phyloP scores from a whole-genome alignment of 2,797 vertebrate species.

The Chelonia mydas region DNA sequence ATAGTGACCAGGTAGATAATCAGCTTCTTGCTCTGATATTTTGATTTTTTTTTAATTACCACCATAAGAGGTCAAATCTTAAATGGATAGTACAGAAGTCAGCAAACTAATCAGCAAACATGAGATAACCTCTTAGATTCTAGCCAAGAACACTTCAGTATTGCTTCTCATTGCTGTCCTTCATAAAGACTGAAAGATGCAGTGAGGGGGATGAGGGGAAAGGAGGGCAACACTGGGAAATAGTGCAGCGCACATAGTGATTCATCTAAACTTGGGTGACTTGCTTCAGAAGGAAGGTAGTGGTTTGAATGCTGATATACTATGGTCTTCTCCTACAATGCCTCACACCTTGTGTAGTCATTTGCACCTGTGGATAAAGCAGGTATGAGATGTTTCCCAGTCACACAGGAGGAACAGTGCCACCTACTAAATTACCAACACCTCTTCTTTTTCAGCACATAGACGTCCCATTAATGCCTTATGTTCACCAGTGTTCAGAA shows the following conservation, averaged over 20 bases:
- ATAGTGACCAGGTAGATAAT: not conserved
- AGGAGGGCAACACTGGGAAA: rapidly evolving
- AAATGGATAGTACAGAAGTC: not conserved
- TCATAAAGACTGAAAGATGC: not conserved
- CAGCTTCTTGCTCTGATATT: not conserved
- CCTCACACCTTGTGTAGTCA: not conserved
- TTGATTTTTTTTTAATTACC: not conserved
- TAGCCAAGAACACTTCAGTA: not conserved
- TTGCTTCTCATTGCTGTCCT: rapidly evolving
- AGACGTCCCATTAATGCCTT: not conserved
- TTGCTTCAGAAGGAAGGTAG: not conserved
- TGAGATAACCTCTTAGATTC: not conserved
- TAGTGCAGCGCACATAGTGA: not conserved
- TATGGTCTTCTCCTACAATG: not conserved
- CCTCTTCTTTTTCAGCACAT: not conserved
- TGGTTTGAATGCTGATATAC: not conserved
- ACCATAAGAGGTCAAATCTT: not conserved
- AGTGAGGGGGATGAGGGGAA: not conserved
- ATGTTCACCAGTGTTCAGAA: not conserved
- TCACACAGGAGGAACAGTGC: not conserved
- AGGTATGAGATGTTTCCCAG: not conserved
- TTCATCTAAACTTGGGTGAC: not conserved
- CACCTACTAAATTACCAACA: not conserved
- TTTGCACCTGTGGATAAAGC: not conserved
- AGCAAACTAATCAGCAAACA: not conserved